These are phyloP conservation scores for Drosophila pectinifera DNA, from an alignment of 1,140 invertebrate genomes.

Conservation along the genomic window DNA sequence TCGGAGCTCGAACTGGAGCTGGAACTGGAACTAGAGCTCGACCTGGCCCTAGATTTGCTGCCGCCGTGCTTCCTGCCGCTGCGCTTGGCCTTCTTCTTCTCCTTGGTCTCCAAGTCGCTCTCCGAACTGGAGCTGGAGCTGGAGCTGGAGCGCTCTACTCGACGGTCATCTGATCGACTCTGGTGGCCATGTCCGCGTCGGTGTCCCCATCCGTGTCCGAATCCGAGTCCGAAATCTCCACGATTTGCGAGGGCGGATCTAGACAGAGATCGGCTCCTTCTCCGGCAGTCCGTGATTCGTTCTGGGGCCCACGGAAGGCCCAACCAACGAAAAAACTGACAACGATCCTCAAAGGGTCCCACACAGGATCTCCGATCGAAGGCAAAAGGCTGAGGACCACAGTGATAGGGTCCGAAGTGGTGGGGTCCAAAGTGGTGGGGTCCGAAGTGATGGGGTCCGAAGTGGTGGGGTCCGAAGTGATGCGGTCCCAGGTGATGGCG, in stretches of 20 bases:
- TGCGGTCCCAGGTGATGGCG: constrained; percentile 13
- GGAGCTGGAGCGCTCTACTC: constrained; percentile 39
- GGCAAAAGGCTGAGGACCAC: constrained; percentile 14
- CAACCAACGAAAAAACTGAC: constrained; percentile 65
- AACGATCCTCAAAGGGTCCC: constrained; percentile 30
- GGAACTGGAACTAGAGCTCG: constrained; percentile 30
- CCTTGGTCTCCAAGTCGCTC: constrained; percentile 1
- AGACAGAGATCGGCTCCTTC: constrained; percentile 44
- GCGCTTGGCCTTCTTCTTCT: background rate
- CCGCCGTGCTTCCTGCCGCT: background rate
- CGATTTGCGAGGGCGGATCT: constrained; percentile 16
- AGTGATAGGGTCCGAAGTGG: constrained; percentile 38
- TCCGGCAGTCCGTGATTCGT: constrained; percentile 32
- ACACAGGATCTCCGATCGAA: constrained; percentile 20
- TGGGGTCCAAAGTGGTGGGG: constrained; percentile 38
- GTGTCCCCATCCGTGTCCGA: constrained; percentile 38
- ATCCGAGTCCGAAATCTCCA: constrained; percentile 43
- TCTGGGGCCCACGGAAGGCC: constrained; percentile 64
- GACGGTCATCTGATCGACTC: constrained; percentile 51
- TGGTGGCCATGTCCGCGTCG: constrained; percentile 60
- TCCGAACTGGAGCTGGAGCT: constrained; percentile 37
- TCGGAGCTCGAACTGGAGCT: constrained; percentile 7
- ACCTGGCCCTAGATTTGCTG: constrained; percentile 19
- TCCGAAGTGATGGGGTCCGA: constrained; percentile 4
- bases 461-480: background rate